Evolutionary conservation across 2,888 invertebrate genomes (phyloP).

Genomic region (Tribolium freemani): DNA sequence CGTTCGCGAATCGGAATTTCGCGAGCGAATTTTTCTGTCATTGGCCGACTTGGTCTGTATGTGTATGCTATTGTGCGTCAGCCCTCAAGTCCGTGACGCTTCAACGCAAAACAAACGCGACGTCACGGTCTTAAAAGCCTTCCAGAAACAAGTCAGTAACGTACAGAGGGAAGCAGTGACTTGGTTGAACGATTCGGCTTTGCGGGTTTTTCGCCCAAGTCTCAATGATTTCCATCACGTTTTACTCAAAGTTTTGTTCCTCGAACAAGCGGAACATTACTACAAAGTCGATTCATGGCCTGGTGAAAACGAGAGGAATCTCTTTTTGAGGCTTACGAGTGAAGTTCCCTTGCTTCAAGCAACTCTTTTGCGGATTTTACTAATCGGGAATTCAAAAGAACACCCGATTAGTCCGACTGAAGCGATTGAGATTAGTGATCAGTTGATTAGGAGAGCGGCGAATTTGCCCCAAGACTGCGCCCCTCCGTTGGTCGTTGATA

Average conservation of each 20-base stretch:
- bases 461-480: constrained; percentile 81
- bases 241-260: constrained; percentile 83
- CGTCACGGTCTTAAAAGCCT: constrained; percentile 69
- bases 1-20: constrained; percentile 76
- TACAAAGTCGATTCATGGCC: constrained; percentile 73
- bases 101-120: constrained; percentile 69
- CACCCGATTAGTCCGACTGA: constrained; percentile 86
- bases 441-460: constrained; percentile 87
- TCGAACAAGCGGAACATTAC: constrained; percentile 85
- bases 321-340: constrained; percentile 83
- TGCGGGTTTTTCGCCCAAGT: constrained; percentile 78
- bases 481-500: constrained; percentile 81
- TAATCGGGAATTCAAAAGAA: constrained; percentile 83
- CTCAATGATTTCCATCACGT: constrained; percentile 82
- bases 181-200: constrained; percentile 90
- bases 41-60: constrained; percentile 89
- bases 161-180: constrained; percentile 89
- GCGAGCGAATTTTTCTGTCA: constrained; percentile 87
- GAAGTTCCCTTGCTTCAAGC: constrained; percentile 92
- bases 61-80: constrained; percentile 84
- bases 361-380: constrained; percentile 84
- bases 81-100: constrained; percentile 81
- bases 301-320: constrained; percentile 87
- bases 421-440: constrained; percentile 88
- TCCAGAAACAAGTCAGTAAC: constrained; percentile 66